Percentiles rank a stretch among this genome's conserved stretches.
phyloP scores from a whole-genome alignment of 2,113 vertebrate species.

The Rutilus rutilus region DNA sequence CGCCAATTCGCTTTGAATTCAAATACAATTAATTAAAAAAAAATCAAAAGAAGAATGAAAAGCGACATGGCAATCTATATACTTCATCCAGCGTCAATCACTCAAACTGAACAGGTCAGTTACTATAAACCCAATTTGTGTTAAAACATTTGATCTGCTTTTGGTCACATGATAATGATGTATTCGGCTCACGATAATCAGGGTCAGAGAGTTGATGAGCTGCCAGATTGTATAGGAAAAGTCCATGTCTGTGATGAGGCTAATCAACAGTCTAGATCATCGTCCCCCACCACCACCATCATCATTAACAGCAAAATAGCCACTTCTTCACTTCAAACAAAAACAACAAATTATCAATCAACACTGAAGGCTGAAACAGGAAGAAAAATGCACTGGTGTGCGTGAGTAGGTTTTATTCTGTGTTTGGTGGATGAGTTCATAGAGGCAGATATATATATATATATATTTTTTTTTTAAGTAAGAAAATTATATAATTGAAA shows the following conservation, averaged over 20 bases:
- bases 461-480: too few relatives aligned
- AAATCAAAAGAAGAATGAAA: not conserved
- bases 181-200: constrained; percentile 6
- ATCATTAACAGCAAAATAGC: constrained; percentile 48
- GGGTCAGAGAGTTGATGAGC: constrained; percentile 40
- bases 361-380: not conserved
- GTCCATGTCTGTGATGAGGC: constrained; percentile 48
- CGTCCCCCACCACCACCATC: constrained; percentile 45
- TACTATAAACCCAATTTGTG: not conserved
- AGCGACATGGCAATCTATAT: not conserved
- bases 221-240: constrained; percentile 36
- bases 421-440: not conserved
- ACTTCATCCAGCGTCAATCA: constrained; percentile 3
- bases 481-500: not conserved
- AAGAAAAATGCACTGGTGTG: not conserved
- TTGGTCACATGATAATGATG: constrained; percentile 27
- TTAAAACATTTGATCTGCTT: not conserved
- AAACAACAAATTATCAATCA: constrained; percentile 41
- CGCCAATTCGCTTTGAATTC: not conserved
- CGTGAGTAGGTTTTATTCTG: not conserved
- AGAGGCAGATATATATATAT: not conserved
- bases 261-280: constrained; percentile 48
- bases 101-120: not conserved
- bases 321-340: constrained; percentile 43
- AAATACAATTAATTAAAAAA: not conserved